A percentile compares a stretch with the other conserved stretches of the same genome.
phyloP scores from a whole-genome alignment of 2,113 vertebrate species.

The Phainopepla nitens region DNA sequence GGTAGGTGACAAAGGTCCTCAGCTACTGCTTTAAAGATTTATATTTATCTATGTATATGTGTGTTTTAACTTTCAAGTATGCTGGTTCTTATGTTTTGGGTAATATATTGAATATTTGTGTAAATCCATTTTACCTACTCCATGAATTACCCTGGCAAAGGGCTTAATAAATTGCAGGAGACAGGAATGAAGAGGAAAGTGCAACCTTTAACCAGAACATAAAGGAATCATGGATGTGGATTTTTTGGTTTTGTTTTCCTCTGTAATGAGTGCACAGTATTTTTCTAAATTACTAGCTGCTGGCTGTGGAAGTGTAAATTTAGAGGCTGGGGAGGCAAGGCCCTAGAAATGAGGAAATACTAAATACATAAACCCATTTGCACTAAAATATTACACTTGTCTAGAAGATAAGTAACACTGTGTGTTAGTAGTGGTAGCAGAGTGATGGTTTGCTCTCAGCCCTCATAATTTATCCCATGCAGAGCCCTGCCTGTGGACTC shows the following conservation, averaged over 20 bases:
- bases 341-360: not conserved
- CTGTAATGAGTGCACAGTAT: not conserved
- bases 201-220: not conserved
- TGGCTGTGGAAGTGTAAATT: not conserved
- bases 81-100: not conserved
- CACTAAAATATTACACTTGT: not conserved
- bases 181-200: not conserved
- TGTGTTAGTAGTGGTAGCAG: not conserved
- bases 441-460: not conserved
- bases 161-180: not conserved
- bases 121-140: too few species aligned
- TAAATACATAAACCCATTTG: not conserved
- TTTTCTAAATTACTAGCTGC: not conserved
- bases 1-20: not conserved
- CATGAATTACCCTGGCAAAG: not conserved
- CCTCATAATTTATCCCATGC: not conserved
- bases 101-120: too few species aligned
- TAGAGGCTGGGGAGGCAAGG: not conserved
- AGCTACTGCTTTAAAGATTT: not conserved
- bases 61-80: not conserved
- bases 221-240: not conserved
- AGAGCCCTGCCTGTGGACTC: not conserved
- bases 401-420: not conserved
- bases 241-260: not conserved
- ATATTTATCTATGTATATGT: fast-evolving